phyloP scores from a whole-genome alignment of 2,888 invertebrate species.

The Urechis unicinctus region DNA sequence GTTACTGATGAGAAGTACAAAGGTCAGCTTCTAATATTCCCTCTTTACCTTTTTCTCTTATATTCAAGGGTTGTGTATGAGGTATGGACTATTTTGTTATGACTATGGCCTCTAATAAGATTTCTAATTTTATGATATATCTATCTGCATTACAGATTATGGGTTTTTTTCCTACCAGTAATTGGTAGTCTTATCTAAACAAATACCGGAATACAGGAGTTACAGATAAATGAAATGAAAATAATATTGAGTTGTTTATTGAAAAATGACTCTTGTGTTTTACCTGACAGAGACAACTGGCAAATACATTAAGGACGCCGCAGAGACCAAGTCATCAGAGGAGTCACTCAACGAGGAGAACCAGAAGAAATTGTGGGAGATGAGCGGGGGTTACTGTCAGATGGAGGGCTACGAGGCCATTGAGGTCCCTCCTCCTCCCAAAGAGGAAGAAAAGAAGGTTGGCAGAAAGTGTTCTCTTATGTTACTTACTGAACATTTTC shows the following conservation, averaged over 20 bases:
- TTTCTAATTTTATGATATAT: too few species aligned
- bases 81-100: too few species aligned
- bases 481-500: too few species aligned
- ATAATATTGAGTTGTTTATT: neutral
- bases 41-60: neutral
- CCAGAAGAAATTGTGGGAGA: slow-evolving; percentile 33
- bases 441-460: slow-evolving; percentile 12
- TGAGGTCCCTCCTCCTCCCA: slow-evolving; percentile 27
- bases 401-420: slow-evolving; percentile 35
- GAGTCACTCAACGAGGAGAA: slow-evolving; percentile 33
- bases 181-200: too few species aligned
- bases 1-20: slow-evolving; percentile 30
- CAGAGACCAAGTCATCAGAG: slow-evolving; percentile 28
- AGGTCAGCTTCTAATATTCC: slow-evolving; percentile 19
- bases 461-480: too few species aligned
- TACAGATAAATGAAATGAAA: too few species aligned
- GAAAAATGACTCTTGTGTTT: neutral
- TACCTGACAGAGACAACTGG: slow-evolving; percentile 27
- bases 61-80: too few species aligned
- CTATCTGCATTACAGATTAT: too few species aligned
- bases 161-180: too few species aligned
- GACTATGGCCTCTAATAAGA: too few species aligned
- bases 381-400: slow-evolving; percentile 31
- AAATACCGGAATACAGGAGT: too few species aligned
- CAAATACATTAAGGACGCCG: slow-evolving; percentile 29